phyloP scores from a whole-genome alignment of 2,113 vertebrate species.

The Willisornis vidua region DNA sequence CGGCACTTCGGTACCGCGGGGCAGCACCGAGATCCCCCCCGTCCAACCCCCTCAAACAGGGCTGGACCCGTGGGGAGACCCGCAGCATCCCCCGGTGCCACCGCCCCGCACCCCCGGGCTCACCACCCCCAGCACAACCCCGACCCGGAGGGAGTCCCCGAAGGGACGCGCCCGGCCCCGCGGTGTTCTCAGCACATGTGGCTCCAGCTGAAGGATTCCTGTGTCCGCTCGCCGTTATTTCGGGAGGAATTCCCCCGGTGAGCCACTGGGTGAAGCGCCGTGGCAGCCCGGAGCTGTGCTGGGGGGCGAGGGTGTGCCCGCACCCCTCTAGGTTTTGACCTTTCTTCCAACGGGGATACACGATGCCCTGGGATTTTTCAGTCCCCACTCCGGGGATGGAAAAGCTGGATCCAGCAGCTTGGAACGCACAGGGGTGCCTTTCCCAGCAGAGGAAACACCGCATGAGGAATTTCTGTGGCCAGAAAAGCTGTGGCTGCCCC shows the following conservation, averaged over 20 bases:
- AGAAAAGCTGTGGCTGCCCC: neutral
- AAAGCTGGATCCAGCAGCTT: neutral
- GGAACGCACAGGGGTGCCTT: neutral
- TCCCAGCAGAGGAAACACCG: neutral
- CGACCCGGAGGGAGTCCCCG: neutral
- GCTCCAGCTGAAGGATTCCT: neutral
- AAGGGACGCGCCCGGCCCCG: neutral
- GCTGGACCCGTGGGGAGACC: neutral
- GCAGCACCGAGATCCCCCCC: fast-evolving
- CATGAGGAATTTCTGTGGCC: neutral
- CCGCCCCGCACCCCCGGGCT: neutral
- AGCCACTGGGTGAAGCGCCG: constrained; percentile 34
- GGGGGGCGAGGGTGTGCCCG: neutral
- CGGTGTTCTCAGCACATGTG: neutral
- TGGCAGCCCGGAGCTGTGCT: neutral
- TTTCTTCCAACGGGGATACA: neutral
- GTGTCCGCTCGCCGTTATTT: neutral
- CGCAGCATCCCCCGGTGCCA: neutral
- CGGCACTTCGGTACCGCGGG: constrained; percentile 1
- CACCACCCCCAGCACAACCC: too few relatives aligned
- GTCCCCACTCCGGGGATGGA: neutral
- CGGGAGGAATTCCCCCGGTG: constrained; percentile 28
- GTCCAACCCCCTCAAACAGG: fast-evolving
- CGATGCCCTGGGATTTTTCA: neutral
- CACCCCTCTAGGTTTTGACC: neutral